Conservation (phyloP, 2,113 vertebrate species). For the Archocentrus centrarchus region DNA sequence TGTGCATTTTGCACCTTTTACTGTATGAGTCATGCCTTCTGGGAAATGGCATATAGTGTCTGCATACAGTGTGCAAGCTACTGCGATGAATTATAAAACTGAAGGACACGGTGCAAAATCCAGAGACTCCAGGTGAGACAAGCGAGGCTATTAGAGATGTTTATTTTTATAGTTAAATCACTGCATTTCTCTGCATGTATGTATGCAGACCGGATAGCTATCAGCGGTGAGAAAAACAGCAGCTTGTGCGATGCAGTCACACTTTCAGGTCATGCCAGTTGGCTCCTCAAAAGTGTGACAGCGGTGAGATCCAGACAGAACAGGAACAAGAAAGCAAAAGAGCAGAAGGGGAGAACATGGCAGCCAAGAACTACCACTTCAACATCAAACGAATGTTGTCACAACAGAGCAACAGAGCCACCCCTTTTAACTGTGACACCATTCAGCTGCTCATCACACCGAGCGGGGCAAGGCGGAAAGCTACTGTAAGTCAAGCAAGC, state of each 20-base stretch:
- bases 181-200: slow-evolving; percentile 28
- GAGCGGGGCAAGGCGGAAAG: slow-evolving; percentile 45
- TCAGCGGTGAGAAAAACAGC: slow-evolving; percentile 27
- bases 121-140: slow-evolving; percentile 28
- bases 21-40: slow-evolving; percentile 11
- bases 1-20: slow-evolving; percentile 26
- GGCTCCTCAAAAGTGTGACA: slow-evolving; percentile 49
- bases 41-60: slow-evolving; percentile 12
- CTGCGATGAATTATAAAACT: slow-evolving; percentile 9
- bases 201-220: slow-evolving; percentile 14
- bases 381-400: slow-evolving; percentile 74
- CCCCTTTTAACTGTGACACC: slow-evolving; percentile 69
- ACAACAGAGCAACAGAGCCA: slow-evolving; percentile 65
- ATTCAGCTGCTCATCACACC: slow-evolving; percentile 64
- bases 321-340: slow-evolving; percentile 59
- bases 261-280: slow-evolving; percentile 74
- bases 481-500: slow-evolving; percentile 57
- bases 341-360: slow-evolving; percentile 64
- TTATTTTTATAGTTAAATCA: slow-evolving; percentile 33
- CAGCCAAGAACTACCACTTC: slow-evolving; percentile 70
- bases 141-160: slow-evolving; percentile 48
- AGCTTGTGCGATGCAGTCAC: slow-evolving; percentile 58
- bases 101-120: neutral
- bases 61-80: slow-evolving; percentile 9
- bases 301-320: slow-evolving; percentile 58